Percentiles rank a stretch among this genome's conserved stretches.
phyloP scores from a whole-genome alignment of 1,140 invertebrate species.

The Amphibalanus amphitrite region DNA sequence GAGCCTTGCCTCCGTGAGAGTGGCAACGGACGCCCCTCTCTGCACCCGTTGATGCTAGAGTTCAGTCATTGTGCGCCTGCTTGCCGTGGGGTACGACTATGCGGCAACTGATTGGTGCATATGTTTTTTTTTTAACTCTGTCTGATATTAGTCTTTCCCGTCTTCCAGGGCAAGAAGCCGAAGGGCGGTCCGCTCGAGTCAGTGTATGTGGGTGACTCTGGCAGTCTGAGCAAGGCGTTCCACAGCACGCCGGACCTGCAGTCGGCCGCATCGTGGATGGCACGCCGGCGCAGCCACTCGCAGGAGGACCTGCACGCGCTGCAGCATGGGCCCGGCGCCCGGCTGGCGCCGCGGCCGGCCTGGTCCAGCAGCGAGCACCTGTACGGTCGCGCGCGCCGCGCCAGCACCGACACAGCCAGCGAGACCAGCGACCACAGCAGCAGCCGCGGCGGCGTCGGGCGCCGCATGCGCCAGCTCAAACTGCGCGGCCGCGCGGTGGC shows the following conservation, averaged over 20 bases:
- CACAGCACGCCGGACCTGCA: conserved; percentile 69
- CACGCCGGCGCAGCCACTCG: conserved; percentile 24
- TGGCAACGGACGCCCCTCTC: too few relatives aligned
- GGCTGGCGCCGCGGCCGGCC: conserved; percentile 6
- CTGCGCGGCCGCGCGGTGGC: too few relatives aligned
- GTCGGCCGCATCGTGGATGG: conserved; percentile 10
- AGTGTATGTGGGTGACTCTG: conserved; percentile 9
- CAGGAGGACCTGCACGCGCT: conserved; percentile 25
- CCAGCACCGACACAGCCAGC: not conserved
- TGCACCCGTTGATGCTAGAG: too few relatives aligned
- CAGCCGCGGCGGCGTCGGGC: not conserved
- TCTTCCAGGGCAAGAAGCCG: conserved; percentile 9
- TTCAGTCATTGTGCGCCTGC: too few relatives aligned
- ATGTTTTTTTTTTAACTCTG: too few relatives aligned
- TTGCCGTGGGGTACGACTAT: too few relatives aligned
- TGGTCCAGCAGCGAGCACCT: conserved; percentile 3
- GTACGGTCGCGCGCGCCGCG: not conserved
- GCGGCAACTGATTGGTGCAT: too few relatives aligned
- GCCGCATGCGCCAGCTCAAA: not conserved
- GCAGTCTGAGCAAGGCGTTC: conserved; percentile 54
- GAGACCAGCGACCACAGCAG: not conserved
- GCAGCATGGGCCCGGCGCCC: conserved; percentile 25
- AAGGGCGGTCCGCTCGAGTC: conserved; percentile 13
- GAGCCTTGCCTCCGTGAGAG: too few relatives aligned
- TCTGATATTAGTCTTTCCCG: too few relatives aligned